phyloP scores from a whole-genome alignment of 2,797 vertebrate genomes.

The Otus scops region DNA sequence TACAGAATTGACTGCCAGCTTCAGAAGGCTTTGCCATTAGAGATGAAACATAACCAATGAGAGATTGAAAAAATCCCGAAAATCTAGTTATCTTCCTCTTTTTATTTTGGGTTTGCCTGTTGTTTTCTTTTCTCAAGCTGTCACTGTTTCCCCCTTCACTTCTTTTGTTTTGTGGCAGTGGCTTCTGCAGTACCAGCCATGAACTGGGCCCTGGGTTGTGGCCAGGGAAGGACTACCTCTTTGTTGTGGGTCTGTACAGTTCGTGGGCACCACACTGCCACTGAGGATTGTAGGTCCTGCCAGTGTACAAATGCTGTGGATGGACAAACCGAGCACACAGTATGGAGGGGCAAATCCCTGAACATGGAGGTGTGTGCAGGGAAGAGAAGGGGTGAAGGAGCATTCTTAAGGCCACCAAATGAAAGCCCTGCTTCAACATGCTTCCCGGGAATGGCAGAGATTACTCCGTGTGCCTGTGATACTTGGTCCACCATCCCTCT shows the following conservation, averaged over 20 bases:
- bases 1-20: not conserved
- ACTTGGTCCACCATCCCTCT: not conserved
- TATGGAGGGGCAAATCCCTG: not conserved
- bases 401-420: not conserved
- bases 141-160: not conserved
- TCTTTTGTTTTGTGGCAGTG: not conserved
- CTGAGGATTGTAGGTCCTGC: not conserved
- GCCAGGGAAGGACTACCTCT: not conserved
- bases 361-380: not conserved
- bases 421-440: rapidly evolving
- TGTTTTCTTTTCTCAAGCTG: not conserved
- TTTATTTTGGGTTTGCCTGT: not conserved
- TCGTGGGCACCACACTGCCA: not conserved
- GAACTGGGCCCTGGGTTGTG: not conserved
- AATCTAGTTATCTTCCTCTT: not conserved
- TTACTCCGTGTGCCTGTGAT: not conserved
- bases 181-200: not conserved
- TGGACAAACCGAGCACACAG: not conserved
- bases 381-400: not conserved
- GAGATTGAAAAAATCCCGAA: not conserved
- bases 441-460: not conserved
- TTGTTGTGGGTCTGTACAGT: not conserved
- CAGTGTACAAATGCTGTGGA: rapidly evolving
- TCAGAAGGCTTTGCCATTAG: not conserved
- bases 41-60: not conserved